phyloP scores from a whole-genome alignment of 1,140 invertebrate species.

The Pseudachorutes palmiensis region DNA sequence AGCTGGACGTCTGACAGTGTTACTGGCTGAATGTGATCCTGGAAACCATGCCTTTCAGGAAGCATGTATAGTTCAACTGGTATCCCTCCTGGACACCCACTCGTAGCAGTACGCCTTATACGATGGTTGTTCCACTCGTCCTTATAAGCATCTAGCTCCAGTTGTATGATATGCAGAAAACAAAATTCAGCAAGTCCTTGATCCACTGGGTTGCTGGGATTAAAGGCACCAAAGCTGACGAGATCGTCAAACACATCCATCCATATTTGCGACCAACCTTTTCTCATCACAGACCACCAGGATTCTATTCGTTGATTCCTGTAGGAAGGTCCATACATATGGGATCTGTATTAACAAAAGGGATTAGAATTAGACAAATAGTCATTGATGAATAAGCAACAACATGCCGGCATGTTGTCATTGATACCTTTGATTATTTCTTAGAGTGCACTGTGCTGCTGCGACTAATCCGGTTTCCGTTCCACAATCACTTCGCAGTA shows the following conservation, averaged over 20 bases:
- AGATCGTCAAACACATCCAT: constrained; percentile 4
- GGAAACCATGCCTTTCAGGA: background rate
- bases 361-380: background rate
- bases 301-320: background rate
- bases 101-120: background rate
- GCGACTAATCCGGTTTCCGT: constrained; percentile 22
- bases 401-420: background rate
- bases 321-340: background rate
- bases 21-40: background rate
- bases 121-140: background rate
- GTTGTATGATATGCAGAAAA: background rate
- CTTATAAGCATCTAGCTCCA: background rate
- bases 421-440: background rate
- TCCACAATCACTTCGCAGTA: constrained; percentile 37
- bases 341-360: background rate
- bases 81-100: constrained; percentile 1
- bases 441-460: background rate
- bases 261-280: background rate
- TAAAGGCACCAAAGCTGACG: background rate
- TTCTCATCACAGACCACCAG: background rate
- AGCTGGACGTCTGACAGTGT: background rate
- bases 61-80: background rate
- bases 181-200: background rate
- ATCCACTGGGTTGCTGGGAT: background rate
- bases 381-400: background rate